Conservation (phyloP, 2,888 invertebrate genomes). For the Andrena fulva region DNA sequence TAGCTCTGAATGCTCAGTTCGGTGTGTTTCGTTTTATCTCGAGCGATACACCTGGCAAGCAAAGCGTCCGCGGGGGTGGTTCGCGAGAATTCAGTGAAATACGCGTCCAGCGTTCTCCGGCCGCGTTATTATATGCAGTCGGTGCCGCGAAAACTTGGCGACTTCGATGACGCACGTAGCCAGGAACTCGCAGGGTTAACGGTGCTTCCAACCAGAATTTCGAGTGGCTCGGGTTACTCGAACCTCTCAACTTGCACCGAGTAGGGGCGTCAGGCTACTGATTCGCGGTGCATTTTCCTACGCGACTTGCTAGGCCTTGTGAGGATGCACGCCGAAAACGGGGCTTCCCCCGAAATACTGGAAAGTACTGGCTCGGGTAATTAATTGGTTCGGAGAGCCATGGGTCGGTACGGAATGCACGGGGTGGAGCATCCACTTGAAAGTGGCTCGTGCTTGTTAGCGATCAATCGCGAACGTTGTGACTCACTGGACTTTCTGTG, state of each 20-base stretch:
- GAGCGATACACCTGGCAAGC: not conserved
- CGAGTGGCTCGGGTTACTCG: constrained; percentile 59
- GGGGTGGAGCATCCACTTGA: not conserved
- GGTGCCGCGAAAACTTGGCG: constrained; percentile 41
- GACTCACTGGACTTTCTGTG: no score
- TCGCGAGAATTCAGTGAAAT: constrained; percentile 35
- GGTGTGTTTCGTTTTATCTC: not conserved
- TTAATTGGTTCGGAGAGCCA: not conserved
- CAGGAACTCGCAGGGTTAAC: constrained; percentile 43
- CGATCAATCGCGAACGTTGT: not conserved
- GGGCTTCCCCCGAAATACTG: not conserved
- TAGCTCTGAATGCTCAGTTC: not conserved
- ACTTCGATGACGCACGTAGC: constrained; percentile 55
- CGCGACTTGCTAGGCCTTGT: constrained; percentile 1
- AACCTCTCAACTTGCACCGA: constrained; percentile 58
- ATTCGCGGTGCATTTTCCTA: constrained; percentile 50
- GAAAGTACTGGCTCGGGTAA: constrained; percentile 3
- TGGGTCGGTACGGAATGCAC: not conserved
- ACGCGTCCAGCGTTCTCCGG: constrained; percentile 4
- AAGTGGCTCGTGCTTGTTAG: not conserved
- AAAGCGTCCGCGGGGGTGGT: constrained; percentile 13
- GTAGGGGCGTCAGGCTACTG: constrained; percentile 55
- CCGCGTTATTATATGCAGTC: constrained; percentile 46
- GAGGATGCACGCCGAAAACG: constrained; percentile 11
- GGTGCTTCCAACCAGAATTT: constrained; percentile 42